phyloP scores from a whole-genome alignment of 1,140 invertebrate species.

The Bombus consobrinus region DNA sequence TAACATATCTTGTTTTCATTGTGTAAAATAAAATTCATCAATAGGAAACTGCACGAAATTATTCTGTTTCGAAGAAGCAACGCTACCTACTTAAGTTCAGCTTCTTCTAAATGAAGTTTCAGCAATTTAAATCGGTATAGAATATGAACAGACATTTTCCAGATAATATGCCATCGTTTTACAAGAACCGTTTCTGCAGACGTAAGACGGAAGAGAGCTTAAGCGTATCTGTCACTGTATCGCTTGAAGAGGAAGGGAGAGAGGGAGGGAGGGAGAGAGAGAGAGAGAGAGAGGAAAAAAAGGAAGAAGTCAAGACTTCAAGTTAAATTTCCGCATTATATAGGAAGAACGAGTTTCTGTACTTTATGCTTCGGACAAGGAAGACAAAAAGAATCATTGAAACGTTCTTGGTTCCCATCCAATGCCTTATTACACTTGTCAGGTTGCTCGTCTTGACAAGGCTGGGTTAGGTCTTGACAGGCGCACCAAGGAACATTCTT shows the following conservation, averaged over 20 bases:
- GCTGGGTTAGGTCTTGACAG: slow-evolving; percentile 6
- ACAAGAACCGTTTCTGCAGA: not conserved
- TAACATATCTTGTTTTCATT: no score
- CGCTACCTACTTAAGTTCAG: not conserved
- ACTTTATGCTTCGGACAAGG: not conserved
- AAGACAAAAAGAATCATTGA: slow-evolving; percentile 8
- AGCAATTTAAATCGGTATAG: not conserved
- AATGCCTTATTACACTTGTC: slow-evolving; percentile 16
- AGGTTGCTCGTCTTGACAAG: not conserved
- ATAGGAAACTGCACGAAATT: not conserved
- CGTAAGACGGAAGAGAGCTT: not conserved
- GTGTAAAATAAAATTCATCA: not conserved
- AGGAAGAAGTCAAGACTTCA: not conserved
- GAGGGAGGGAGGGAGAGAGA: no score
- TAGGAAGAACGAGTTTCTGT: slow-evolving; percentile 1
- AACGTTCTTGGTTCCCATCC: slow-evolving; percentile 14
- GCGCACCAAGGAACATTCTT: not conserved
- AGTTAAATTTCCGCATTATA: not conserved
- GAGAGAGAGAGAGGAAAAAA: not conserved
- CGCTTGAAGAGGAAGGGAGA: not conserved
- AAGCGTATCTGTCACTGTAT: not conserved
- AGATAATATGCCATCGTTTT: not conserved
- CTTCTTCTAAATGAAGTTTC: not conserved
- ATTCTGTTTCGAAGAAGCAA: not conserved
- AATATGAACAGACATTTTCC: not conserved